Base-by-base conservation (phyloP, 2,888 invertebrate species). In the Corbicula japonica region DNA sequence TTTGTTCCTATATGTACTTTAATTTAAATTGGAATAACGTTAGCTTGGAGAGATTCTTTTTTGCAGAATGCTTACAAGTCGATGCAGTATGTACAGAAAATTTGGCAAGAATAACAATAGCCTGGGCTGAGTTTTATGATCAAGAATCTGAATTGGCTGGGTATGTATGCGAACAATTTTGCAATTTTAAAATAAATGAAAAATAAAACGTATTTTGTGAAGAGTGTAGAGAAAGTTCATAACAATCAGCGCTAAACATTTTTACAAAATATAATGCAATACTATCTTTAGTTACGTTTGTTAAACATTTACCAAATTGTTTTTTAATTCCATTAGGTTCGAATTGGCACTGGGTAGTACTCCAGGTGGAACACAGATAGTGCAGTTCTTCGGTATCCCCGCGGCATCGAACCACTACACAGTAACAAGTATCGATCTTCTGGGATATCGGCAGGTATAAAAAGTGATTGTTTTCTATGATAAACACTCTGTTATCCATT, bases 31-130 rank as follows among this genome's bases (percentile, higher is more conserved):
- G n/a, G n/a, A n/a, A n/a, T n/a, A n/a, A n/a, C n/a, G n/a, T n/a
- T n/a, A n/a, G n/a, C n/a, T n/a, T n/a, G n/a, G n/a, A n/a, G n/a
- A n/a, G n/a, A n/a, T n/a, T n/a, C n/a, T n/a, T 2, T 26, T 34
- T 65, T 79, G 2, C 69, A 86, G 86, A 50, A 69, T 76, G 80
- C 41, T 60, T n/a, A 34, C 23, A 56, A 2, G 73, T 86, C 15
- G 87, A 87, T 71, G 77, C 80, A n/a, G 71, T 69, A 0, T 87
- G 85, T 54, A 84, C 77, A 35, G 81, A 86, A 38, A 78, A 86
- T n/a, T 46, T 65, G 52, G 81, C 56, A 21, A 61, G 65, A 10
- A 28, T 84, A 28, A 56, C 68, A 23, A 76, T 84, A 10, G 73
- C 76, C 10, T 86, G 86, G 86, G 68, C 77, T 28, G 63, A 65